Conservation (phyloP, 2,113 vertebrate species). For the Syrrhaptes paradoxus region DNA sequence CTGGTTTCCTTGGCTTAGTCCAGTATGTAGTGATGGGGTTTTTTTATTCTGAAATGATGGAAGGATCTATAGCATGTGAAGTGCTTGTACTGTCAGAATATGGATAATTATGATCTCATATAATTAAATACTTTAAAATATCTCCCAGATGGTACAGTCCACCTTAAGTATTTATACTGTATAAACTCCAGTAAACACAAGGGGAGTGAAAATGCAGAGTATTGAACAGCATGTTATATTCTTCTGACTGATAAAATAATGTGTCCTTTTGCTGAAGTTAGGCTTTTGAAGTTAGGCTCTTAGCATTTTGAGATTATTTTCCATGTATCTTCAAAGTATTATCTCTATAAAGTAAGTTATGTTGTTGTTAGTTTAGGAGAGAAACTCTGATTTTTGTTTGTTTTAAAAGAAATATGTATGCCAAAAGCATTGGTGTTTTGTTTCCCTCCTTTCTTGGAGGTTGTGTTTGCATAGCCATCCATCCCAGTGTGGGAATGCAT, state of each 20-base stretch:
- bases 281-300: background rate
- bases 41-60: background rate
- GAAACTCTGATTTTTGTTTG: background rate
- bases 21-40: background rate
- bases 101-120: background rate
- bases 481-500: conserved; percentile 49
- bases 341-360: background rate
- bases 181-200: background rate
- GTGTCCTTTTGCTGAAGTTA: background rate
- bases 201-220: background rate
- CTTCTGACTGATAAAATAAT: background rate
- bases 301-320: background rate
- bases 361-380: background rate
- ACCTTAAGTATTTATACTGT: background rate
- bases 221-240: background rate
- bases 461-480: conserved; percentile 68
- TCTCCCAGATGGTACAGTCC: background rate
- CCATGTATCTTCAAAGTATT: too few species aligned
- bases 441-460: conserved; percentile 38
- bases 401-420: background rate
- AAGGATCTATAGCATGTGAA: background rate
- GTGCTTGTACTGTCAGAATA: background rate
- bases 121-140: background rate
- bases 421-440: background rate
- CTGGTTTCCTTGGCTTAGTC: background rate